These are phyloP conservation scores for Selenia dentaria DNA, from an alignment of 2,888 invertebrate genomes.

Conservation along the genomic window DNA sequence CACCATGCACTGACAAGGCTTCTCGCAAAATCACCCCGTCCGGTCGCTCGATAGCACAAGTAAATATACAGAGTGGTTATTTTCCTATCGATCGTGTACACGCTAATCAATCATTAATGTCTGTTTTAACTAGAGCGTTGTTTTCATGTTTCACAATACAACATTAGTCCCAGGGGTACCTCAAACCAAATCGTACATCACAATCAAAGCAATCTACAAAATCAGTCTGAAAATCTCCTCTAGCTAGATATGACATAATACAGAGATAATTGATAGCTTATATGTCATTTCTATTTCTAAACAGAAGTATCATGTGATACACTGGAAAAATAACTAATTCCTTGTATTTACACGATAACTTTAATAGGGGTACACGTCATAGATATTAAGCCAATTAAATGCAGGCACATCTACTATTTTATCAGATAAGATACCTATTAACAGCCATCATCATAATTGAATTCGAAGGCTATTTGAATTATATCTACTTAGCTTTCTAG, in stretches of 20 bases:
- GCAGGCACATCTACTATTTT: constrained; percentile 12
- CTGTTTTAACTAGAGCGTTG: constrained; percentile 6
- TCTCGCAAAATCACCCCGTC: constrained; percentile 45
- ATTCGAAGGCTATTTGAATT: constrained; percentile 40
- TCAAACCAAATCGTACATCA: constrained; percentile 1
- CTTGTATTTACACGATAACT: constrained; percentile 12
- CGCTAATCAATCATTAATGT: constrained; percentile 39
- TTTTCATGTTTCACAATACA: constrained; percentile 3
- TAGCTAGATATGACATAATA: constrained; percentile 26
- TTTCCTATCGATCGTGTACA: constrained; percentile 61
- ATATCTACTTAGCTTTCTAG: constrained; percentile 8
- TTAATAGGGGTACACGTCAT: constrained; percentile 22
- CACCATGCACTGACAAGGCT: constrained; percentile 56
- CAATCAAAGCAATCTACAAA: too few relatives aligned
- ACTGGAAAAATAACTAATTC: constrained; percentile 2
- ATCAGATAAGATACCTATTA: constrained; percentile 28
- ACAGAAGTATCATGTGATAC: background rate
- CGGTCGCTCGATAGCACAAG: constrained; percentile 52
- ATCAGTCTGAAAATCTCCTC: too few relatives aligned
- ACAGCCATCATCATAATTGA: constrained; percentile 39
- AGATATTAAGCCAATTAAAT: constrained; percentile 15
- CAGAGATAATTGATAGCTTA: constrained; percentile 9
- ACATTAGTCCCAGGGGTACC: background rate
- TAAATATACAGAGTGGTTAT: constrained; percentile 51
- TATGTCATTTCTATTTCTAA: constrained; percentile 26